Evolutionary conservation across 1,140 invertebrate species (phyloP).

Genomic region (Lepidurus packardi): DNA sequence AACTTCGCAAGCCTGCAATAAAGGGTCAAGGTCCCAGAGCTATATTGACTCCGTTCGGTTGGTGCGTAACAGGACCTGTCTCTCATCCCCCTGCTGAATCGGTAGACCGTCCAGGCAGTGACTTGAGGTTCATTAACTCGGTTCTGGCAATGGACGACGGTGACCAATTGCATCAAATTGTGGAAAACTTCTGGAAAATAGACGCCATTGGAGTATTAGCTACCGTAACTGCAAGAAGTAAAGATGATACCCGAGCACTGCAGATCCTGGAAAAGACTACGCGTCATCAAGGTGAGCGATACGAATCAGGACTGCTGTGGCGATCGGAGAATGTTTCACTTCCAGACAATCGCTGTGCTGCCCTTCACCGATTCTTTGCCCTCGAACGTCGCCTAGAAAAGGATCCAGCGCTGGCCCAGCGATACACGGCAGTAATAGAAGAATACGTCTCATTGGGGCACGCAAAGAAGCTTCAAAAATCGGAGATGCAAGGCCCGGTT

Average conservation of each 20-base stretch:
- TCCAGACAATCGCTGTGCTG: background rate
- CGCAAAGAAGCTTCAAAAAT: background rate
- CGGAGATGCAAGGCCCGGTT: background rate
- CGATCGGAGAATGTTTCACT: background rate
- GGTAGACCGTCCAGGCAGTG: background rate
- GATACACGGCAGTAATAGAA: background rate
- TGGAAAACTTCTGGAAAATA: too few species aligned
- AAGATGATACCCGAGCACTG: slow-evolving; percentile 1
- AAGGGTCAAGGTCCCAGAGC: slow-evolving; percentile 2
- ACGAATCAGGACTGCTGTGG: slow-evolving; percentile 2
- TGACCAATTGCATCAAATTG: background rate
- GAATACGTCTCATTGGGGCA: background rate
- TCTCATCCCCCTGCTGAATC: background rate
- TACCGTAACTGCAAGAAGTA: background rate
- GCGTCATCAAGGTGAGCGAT: slow-evolving; percentile 2
- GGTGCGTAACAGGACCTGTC: slow-evolving; percentile 10
- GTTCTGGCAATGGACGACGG: background rate
- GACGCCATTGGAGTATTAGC: too few species aligned
- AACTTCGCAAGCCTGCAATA: background rate
- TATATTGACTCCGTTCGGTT: background rate
- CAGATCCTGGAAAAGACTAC: slow-evolving; percentile 19
- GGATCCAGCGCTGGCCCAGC: background rate
- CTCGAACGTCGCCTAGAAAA: background rate
- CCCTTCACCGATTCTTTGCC: background rate
- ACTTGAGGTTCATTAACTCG: background rate